Evolutionary conservation across 1,140 invertebrate genomes (phyloP).

Genomic region (Eriocheir sinensis): DNA sequence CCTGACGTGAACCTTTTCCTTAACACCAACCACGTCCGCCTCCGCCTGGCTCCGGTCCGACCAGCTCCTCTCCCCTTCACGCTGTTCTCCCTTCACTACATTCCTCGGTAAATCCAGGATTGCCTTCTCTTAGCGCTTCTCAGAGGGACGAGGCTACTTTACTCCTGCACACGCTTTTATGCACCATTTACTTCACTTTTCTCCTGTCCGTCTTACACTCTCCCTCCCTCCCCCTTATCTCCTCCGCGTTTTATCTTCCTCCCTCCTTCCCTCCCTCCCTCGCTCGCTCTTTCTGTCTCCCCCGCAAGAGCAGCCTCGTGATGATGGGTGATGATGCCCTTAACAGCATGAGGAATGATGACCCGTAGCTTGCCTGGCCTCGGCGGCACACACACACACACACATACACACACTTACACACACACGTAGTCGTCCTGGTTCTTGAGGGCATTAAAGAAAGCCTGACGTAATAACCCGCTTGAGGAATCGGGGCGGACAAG

Average conservation of each 20-base stretch:
- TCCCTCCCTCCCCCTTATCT: not conserved
- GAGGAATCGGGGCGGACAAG: constrained; percentile 9
- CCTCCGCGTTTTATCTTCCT: not conserved
- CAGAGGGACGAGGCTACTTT: not conserved
- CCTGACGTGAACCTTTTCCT: too few species aligned
- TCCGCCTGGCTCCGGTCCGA: not conserved
- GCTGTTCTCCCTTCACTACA: not conserved
- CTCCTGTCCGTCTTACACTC: not conserved
- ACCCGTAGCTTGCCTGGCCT: constrained; percentile 24
- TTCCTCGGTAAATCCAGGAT: constrained; percentile 21
- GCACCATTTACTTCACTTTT: constrained; percentile 24
- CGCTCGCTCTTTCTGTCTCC: not conserved
- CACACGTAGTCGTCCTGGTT: not conserved
- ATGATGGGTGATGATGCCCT: constrained; percentile 45
- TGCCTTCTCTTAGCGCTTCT: constrained; percentile 8
- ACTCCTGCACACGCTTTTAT: constrained; percentile 24
- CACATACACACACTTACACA: too few species aligned
- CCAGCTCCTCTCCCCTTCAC: not conserved
- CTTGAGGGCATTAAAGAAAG: not conserved
- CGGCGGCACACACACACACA: not conserved
- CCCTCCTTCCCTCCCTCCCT: not conserved
- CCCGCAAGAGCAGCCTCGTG: not conserved
- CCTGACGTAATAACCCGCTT: constrained; percentile 5
- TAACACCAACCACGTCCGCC: too few species aligned
- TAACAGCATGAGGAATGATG: constrained; percentile 61